These are phyloP conservation scores for Muscicapa adusta DNA, from an alignment of 2,113 vertebrate species.

Conservation along the genomic window DNA sequence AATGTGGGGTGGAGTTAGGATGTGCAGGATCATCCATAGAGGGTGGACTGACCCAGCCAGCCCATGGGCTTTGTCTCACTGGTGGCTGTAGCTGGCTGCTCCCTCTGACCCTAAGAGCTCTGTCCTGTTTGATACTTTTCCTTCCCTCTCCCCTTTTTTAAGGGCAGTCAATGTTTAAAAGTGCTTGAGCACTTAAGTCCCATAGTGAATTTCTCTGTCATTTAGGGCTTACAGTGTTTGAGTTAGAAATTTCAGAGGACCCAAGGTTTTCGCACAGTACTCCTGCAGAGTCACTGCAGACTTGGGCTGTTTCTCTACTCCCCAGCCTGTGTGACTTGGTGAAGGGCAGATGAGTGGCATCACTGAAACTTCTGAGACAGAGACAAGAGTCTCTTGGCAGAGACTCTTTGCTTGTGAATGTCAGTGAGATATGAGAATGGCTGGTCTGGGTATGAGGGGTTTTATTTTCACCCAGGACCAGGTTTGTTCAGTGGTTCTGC, in stretches of 20 bases:
- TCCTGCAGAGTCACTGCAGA: neutral
- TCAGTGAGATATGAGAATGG: neutral
- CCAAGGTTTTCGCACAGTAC: neutral
- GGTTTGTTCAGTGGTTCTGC: neutral
- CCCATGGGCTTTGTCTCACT: rapidly evolving
- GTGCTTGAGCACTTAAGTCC: neutral
- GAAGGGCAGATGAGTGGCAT: neutral
- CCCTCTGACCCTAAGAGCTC: neutral
- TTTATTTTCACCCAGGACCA: neutral
- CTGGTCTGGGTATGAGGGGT: neutral
- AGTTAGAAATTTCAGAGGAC: neutral
- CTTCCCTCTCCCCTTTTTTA: neutral
- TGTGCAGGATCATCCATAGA: neutral
- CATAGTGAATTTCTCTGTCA: neutral
- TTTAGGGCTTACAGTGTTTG: neutral
- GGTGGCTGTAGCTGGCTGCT: neutral
- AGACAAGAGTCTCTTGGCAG: neutral
- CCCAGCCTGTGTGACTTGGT: neutral
- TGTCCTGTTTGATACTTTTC: neutral
- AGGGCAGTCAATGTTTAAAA: neutral
- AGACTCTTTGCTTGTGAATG: neutral
- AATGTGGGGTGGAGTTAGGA: rapidly evolving
- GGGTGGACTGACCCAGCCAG: neutral
- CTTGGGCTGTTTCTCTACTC: neutral
- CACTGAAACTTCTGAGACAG: neutral